Conservation (phyloP, 37 sponge, comb jelly and placozoan species). For the Chondrosia reniformis region DNA sequence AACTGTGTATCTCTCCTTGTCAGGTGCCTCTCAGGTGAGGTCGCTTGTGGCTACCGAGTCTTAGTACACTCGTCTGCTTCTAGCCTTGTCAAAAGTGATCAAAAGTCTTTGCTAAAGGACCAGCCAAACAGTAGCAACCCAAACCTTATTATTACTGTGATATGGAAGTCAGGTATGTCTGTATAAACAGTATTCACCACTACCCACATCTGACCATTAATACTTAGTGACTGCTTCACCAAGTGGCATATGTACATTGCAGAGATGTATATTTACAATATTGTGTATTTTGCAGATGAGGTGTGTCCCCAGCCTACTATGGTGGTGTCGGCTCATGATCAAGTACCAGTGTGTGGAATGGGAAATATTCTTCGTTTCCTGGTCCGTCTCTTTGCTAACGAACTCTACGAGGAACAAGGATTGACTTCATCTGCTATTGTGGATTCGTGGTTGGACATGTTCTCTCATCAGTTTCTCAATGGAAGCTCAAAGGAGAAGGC, state of each 20-base stretch:
- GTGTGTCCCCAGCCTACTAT: constrained; percentile 35
- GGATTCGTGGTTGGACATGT: constrained; percentile 69
- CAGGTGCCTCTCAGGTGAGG: background rate
- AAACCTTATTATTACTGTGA: constrained; percentile 36
- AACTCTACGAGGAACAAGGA: constrained; percentile 50
- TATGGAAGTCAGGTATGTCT: constrained; percentile 86
- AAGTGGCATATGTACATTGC: background rate
- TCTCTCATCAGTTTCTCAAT: constrained; percentile 8
- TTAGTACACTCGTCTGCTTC: constrained; percentile 58
- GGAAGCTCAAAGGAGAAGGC: constrained; percentile 59
- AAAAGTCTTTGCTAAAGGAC: background rate
- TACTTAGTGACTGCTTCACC: background rate
- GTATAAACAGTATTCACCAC: too few species aligned
- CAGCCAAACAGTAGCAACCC: background rate
- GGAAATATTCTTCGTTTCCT: constrained; percentile 73
- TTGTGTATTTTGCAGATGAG: background rate
- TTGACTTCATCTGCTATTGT: constrained; percentile 23
- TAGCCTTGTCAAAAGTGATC: background rate
- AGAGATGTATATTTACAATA: too few species aligned
- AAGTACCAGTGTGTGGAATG: constrained; percentile 64
- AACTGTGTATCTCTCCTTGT: background rate
- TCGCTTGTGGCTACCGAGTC: background rate
- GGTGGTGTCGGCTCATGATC: constrained; percentile 63
- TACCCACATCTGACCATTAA: too few species aligned
- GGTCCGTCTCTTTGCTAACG: constrained; percentile 50